Conservation (phyloP, 1,140 invertebrate species). For the Drosophila melanica region DNA sequence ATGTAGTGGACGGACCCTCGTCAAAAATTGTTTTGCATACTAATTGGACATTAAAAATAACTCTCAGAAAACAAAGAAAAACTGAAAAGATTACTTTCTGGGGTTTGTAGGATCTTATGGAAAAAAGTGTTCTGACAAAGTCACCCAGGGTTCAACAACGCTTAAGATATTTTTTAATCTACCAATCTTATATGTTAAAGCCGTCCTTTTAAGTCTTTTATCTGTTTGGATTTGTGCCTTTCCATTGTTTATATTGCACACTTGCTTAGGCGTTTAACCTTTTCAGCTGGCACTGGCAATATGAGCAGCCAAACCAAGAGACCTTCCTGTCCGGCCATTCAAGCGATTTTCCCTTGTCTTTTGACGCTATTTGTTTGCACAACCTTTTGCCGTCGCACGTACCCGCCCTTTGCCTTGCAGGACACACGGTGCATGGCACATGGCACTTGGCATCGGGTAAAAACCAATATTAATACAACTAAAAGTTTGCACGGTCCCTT, state of each 20-base stretch:
- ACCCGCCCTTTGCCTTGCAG: constrained; percentile 29
- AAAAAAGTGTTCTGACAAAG: not conserved
- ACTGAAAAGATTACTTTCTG: no score
- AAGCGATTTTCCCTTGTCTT: constrained; percentile 70
- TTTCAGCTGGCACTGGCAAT: constrained; percentile 50
- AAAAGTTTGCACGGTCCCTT: not conserved
- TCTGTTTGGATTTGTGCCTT: constrained; percentile 70
- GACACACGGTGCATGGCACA: constrained; percentile 31
- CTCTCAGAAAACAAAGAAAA: no score
- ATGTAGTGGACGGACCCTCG: no score
- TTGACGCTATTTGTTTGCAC: constrained; percentile 74
- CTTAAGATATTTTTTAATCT: constrained; percentile 21
- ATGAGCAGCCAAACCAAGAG: constrained; percentile 19
- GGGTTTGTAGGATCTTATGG: no score
- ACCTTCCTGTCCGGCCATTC: constrained; percentile 33
- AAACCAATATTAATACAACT: constrained; percentile 23
- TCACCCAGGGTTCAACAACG: constrained; percentile 1
- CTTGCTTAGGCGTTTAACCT: constrained; percentile 76
- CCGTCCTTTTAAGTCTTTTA: constrained; percentile 47
- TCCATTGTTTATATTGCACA: constrained; percentile 76
- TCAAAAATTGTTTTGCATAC: not conserved
- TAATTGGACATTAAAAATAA: not conserved
- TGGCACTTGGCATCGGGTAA: constrained; percentile 21
- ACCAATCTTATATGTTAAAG: constrained; percentile 25
- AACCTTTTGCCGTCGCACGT: constrained; percentile 53